These are phyloP conservation scores for Agrilus planipennis DNA, from an alignment of 1,140 invertebrate species.

Conservation along the genomic window DNA sequence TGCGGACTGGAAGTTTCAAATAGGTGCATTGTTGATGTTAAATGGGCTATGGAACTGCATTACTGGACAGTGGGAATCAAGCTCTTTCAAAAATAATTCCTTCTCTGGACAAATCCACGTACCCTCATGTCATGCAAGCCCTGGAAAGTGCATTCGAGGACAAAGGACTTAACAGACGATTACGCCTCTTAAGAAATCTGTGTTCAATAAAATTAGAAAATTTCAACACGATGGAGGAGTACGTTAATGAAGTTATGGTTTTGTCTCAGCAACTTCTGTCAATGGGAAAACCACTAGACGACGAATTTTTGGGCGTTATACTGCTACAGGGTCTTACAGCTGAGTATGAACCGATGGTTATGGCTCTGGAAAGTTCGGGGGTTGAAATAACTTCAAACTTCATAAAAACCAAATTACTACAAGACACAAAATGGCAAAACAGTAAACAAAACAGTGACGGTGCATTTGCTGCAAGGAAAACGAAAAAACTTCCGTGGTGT, in stretches of 20 bases:
- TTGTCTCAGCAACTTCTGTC: conserved; percentile 5
- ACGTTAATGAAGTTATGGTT: conserved; percentile 7
- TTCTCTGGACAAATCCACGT: too few species aligned
- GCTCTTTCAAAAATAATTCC: too few species aligned
- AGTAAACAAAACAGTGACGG: conserved; percentile 2
- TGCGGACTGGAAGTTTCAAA: conserved; percentile 2
- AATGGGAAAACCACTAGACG: conserved; percentile 19
- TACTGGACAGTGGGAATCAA: too few species aligned
- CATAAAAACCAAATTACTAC: conserved; percentile 26
- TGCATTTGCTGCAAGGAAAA: conserved; percentile 6
- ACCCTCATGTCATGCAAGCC: too few species aligned
- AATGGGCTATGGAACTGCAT: conserved; percentile 2
- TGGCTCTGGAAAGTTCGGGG: conserved; percentile 28
- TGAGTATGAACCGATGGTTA: conserved; percentile 26
- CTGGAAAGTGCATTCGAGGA: conserved; percentile 6
- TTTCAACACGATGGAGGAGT: conserved; percentile 7
- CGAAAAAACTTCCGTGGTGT: conserved; percentile 10
- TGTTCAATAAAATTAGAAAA: conserved; percentile 14
- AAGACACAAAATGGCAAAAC: conserved; percentile 24
- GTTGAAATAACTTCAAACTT: conserved; percentile 21
- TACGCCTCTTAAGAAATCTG: conserved; percentile 4
- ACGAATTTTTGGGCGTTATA: conserved; percentile 18
- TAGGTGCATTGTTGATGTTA: conserved; percentile 1
- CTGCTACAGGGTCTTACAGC: conserved; percentile 21
- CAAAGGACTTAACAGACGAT: conserved; percentile 4